Percentiles rank a stretch among this genome's conserved stretches.
Evolutionary conservation across 2,797 vertebrate species (phyloP).

Genomic region (Zenarchopterus dispar): DNA sequence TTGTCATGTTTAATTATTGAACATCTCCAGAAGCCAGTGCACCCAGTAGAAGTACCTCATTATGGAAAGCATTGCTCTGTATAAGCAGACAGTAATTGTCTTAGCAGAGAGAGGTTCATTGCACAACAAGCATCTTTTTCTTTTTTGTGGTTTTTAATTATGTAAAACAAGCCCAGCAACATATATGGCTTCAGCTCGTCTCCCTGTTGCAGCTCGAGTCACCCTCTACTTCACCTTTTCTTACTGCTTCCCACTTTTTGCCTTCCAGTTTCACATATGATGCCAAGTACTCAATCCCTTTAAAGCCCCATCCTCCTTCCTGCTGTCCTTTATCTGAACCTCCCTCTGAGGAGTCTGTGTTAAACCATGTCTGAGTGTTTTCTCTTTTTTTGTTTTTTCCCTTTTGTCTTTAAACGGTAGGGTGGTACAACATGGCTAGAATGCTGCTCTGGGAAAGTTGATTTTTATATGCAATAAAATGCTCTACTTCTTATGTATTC

Average conservation of each 20-base stretch:
- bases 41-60: conserved; percentile 35
- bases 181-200: conserved; percentile 23
- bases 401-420: no score
- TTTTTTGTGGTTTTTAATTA: conserved; percentile 56
- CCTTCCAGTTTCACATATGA: conserved; percentile 44
- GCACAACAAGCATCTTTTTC: conserved; percentile 41
- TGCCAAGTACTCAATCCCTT: conserved; percentile 49
- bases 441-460: conserved; percentile 6
- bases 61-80: conserved; percentile 45
- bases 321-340: conserved; percentile 62
- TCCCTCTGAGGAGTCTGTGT: conserved; percentile 47
- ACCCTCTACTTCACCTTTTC: conserved; percentile 55
- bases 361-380: conserved; percentile 32
- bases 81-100: conserved; percentile 65
- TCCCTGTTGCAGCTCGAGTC: background rate
- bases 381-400: conserved; percentile 2
- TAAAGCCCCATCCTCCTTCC: conserved; percentile 37
- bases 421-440: conserved; percentile 38
- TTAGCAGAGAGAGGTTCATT: conserved; percentile 53
- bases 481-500: no score
- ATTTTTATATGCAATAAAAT: no score
- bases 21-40: conserved; percentile 8
- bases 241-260: conserved; percentile 42
- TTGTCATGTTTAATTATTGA: conserved; percentile 18
- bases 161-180: conserved; percentile 47